Conservation (phyloP, 2,888 invertebrate species). For the Drosophila testacea region DNA sequence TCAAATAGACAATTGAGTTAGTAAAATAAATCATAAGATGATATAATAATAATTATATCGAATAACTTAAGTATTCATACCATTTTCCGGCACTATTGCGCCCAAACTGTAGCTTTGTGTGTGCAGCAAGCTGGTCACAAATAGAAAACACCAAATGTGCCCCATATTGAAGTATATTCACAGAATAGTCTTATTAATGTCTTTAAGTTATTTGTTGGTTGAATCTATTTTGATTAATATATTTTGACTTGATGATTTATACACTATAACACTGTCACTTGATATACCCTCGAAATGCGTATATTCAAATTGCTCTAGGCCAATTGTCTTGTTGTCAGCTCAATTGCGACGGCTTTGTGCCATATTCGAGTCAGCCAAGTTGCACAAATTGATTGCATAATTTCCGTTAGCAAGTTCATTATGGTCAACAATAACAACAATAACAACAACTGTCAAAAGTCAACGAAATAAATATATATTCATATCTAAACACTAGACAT, state of each 20-base stretch:
- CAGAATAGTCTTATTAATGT: constrained; percentile 11
- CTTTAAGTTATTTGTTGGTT: constrained; percentile 13
- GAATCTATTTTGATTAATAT: constrained; percentile 20
- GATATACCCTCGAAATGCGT: constrained; percentile 42
- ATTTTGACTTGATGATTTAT: constrained; percentile 13
- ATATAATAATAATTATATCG: not conserved
- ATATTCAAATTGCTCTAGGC: constrained; percentile 6
- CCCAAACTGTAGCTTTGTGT: constrained; percentile 65
- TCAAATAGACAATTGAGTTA: not conserved
- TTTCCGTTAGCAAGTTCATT: constrained; percentile 79
- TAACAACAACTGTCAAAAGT: constrained; percentile 51
- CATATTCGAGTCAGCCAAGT: constrained; percentile 65
- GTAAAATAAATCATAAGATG: not conserved
- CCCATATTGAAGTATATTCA: constrained; percentile 48
- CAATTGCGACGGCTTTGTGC: constrained; percentile 40
- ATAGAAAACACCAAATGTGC: constrained; percentile 65
- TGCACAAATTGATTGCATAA: constrained; percentile 81
- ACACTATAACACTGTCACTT: constrained; percentile 24
- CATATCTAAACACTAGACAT: constrained; percentile 1
- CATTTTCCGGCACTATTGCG: constrained; percentile 45
- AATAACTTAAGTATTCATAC: constrained; percentile 35
- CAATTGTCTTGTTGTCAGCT: constrained; percentile 32
- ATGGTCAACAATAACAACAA: constrained; percentile 37
- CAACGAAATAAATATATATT: constrained; percentile 42
- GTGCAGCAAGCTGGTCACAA: constrained; percentile 68